phyloP scores from a whole-genome alignment of 2,888 invertebrate genomes.

The Cryptosula pallasiana region DNA sequence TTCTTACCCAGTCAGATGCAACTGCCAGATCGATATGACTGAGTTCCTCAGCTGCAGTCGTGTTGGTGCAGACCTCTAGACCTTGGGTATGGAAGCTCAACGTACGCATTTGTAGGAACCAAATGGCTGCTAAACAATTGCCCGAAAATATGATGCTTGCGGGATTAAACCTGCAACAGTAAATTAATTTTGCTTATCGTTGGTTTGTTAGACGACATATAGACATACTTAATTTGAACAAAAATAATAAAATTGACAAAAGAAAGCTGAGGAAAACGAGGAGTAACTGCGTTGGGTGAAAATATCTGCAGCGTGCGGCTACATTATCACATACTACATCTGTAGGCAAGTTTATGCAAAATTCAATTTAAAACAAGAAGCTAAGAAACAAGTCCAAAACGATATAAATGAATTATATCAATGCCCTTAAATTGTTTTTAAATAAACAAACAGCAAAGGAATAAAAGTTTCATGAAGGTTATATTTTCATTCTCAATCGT shows the following conservation, averaged over 20 bases:
- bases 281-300: not conserved
- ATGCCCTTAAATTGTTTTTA: too few species aligned
- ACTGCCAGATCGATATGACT: not conserved
- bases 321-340: too few species aligned
- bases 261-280: not conserved
- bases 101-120: constrained; percentile 9
- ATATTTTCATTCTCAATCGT: too few species aligned
- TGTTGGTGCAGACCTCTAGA: not conserved
- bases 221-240: not conserved
- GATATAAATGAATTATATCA: too few species aligned
- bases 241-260: not conserved
- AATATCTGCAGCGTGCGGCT: too few species aligned
- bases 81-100: constrained; percentile 3
- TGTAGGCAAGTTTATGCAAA: too few species aligned
- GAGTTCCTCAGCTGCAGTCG: not conserved
- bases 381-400: too few species aligned
- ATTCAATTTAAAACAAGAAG: too few species aligned
- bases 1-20: constrained; percentile 15
- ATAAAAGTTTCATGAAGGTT: too few species aligned
- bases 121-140: not conserved
- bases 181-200: not conserved
- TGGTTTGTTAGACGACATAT: not conserved
- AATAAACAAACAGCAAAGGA: too few species aligned
- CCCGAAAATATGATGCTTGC: not conserved
- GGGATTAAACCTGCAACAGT: constrained; percentile 18